These are phyloP conservation scores for Achatina immaculata DNA, from an alignment of 1,140 invertebrate species.

Conservation along the genomic window DNA sequence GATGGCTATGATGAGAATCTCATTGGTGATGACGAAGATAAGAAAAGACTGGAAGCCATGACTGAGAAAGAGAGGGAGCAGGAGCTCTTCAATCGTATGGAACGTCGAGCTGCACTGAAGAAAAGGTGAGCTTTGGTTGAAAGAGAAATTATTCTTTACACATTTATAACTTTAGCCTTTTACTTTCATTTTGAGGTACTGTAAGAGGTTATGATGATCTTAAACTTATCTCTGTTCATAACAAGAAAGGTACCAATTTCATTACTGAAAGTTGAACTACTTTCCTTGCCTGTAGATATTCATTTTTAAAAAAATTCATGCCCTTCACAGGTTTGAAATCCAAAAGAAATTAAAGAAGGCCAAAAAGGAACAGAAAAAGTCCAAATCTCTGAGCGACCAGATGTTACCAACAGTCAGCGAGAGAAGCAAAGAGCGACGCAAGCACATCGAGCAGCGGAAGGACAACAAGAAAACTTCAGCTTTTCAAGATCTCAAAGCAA, in stretches of 20 bases:
- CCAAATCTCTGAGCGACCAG: slow-evolving; percentile 46
- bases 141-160: not conserved
- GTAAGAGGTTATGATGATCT: no score
- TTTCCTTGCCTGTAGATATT: no score
- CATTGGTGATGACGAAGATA: slow-evolving; percentile 97
- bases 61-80: slow-evolving; percentile 97
- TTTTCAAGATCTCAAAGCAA: slow-evolving; percentile 90
- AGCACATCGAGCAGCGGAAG: slow-evolving; percentile 85
- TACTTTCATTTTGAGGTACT: no score
- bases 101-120: slow-evolving; percentile 91
- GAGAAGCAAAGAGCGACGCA: slow-evolving; percentile 88
- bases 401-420: slow-evolving; percentile 75
- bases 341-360: slow-evolving; percentile 92
- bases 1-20: slow-evolving; percentile 95
- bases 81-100: slow-evolving; percentile 95
- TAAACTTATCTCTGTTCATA: no score
- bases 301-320: no score
- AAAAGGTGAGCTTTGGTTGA: slow-evolving; percentile 77
- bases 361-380: slow-evolving; percentile 80
- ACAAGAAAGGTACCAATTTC: no score
- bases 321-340: slow-evolving; percentile 89
- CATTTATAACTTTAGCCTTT: no score
- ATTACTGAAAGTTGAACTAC: no score
- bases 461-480: slow-evolving; percentile 90
- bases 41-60: slow-evolving; percentile 87